Base-by-base conservation (phyloP, 2,797 vertebrate genomes). In the Odontamblyopus rebecca region DNA sequence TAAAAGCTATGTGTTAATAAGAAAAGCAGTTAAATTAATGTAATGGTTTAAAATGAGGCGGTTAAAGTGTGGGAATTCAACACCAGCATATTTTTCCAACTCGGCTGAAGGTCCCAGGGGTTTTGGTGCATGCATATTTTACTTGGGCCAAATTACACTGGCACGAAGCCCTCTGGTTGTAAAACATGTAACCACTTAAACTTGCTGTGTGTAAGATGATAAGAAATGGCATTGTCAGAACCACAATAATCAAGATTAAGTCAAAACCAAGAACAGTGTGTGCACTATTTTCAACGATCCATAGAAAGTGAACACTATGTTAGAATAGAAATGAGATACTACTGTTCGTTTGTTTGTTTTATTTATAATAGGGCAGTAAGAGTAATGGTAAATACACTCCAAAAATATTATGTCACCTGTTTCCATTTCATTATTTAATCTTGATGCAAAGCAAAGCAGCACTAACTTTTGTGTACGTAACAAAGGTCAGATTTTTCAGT, bases 21-120 rank as follows among this genome's bases (percentile, higher is more conserved):
- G 48, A 11, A 65, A 41, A 67, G 26, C 12, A 62, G 50, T 63
- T 44, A 67, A 15, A 50, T 61, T 8, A 73, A 78, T 66, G 29
- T 41, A 78, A 72, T 51, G 41, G 1, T 64, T 44, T 63, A 60
- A 79, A 79, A 81, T 71, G 71, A 78, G 63, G 68, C 51, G 9
- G 64, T 19, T 65, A 16, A 70, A 30, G 29, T 32, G 56, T 72
- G 50, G 50, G 44, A 69, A 73, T 68, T 75, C 44, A 72, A 67
- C 15, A 53, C 1, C 67, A 64, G n/a, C 44, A 23, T 19, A 53
- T 18, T 71, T 2, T 69, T 32, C 38, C 50, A n/a, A 15, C 48
- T 72, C 23, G 65, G 68, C 19, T 19, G 2, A 16, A 0, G 26
- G n/a, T 57, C 69, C 16, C 48, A n/a, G 1, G 50, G 48, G 65